phyloP scores from a whole-genome alignment of 1,140 invertebrate species.

The Drosophila suzukii region DNA sequence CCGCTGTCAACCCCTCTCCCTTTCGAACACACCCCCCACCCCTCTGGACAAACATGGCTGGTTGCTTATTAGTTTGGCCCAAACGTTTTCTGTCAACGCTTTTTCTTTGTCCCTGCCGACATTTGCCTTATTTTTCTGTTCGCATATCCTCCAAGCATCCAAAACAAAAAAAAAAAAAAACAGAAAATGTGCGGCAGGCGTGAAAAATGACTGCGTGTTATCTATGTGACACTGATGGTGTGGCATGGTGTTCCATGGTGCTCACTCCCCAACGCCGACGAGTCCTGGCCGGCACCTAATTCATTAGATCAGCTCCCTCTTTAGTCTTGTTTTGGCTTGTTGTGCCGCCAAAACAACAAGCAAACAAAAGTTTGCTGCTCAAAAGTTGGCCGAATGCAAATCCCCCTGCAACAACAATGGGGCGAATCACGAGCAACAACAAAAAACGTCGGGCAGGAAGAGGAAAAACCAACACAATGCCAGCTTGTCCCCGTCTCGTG shows the following conservation, averaged over 20 bases:
- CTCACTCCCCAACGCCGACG: neutral
- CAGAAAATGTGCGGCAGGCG: conserved; percentile 18
- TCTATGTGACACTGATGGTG: conserved; percentile 34
- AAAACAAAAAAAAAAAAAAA: neutral
- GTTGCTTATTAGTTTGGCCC: conserved; percentile 32
- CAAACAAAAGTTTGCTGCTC: conserved; percentile 48
- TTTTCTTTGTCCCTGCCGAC: conserved; percentile 13
- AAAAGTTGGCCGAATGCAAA: conserved; percentile 53
- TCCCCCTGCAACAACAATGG: conserved; percentile 26
- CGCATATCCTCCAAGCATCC: neutral
- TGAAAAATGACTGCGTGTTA: conserved; percentile 36
- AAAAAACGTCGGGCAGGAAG: neutral
- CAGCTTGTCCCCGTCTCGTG: conserved; percentile 1
- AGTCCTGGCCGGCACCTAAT: conserved; percentile 24
- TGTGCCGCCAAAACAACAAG: conserved; percentile 52
- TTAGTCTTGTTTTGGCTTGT: conserved; percentile 11
- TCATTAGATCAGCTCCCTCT: conserved; percentile 41
- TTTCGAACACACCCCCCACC: too few relatives aligned
- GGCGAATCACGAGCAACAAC: neutral
- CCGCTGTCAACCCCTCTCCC: conserved; percentile 26
- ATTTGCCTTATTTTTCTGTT: conserved; percentile 11
- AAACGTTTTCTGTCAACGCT: conserved; percentile 29
- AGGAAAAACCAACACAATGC: neutral
- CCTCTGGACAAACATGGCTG: conserved; percentile 7
- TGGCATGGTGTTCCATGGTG: neutral